A percentile compares a stretch with the other conserved stretches of the same genome.
These are phyloP conservation scores for Sclerodermus sp. DNA, from an alignment of 2,888 invertebrate species.

Conservation along the genomic window DNA sequence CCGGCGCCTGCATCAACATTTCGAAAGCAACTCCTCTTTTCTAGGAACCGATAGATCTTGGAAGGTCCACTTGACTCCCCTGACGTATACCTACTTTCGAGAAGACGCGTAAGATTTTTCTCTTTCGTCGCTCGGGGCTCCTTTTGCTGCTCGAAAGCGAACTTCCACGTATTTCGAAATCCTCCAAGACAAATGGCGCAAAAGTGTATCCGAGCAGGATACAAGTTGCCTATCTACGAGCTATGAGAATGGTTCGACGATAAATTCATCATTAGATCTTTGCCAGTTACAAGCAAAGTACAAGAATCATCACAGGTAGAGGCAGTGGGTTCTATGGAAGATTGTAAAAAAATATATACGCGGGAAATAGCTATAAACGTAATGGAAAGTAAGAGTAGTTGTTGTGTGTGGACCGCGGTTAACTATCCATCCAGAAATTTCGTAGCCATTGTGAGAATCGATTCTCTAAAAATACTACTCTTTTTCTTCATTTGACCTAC, in stretches of 20 bases:
- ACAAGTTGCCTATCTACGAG: too few relatives aligned
- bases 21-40: slow-evolving; percentile 39
- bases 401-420: too few relatives aligned
- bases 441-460: too few relatives aligned
- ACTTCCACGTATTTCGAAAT: slow-evolving; percentile 7
- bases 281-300: too few relatives aligned
- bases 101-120: background rate
- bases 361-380: too few relatives aligned
- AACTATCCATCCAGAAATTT: too few relatives aligned
- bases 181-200: background rate
- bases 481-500: background rate
- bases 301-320: too few relatives aligned
- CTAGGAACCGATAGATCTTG: slow-evolving; percentile 23
- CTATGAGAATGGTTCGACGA: too few relatives aligned
- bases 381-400: too few relatives aligned
- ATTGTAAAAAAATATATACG: too few relatives aligned
- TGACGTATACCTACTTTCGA: slow-evolving; percentile 5
- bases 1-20: slow-evolving; percentile 34
- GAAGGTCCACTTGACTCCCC: slow-evolving; percentile 14
- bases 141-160: background rate
- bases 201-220: background rate
- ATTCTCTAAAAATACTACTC: background rate
- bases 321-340: too few relatives aligned
- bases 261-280: too few relatives aligned
- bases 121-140: background rate